Evolutionary conservation across 2,113 vertebrate genomes (phyloP).

Genomic region (Blennius ocellaris): DNA sequence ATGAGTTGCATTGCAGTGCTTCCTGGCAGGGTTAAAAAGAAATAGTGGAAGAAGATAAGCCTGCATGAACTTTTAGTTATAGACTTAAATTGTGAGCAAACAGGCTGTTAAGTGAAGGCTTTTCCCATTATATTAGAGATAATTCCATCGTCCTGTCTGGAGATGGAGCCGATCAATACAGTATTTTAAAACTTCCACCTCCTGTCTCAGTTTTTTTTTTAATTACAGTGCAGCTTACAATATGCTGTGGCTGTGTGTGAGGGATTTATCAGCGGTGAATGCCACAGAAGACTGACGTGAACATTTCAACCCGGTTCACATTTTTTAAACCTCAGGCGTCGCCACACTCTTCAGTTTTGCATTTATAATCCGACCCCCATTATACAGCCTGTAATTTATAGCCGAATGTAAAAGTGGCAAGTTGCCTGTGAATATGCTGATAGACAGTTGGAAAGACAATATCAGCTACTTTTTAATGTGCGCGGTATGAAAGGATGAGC

Average conservation of each 20-base stretch:
- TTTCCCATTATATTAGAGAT: constrained; percentile 15
- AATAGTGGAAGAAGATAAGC: not conserved
- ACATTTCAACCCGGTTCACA: constrained; percentile 9
- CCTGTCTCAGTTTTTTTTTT: constrained; percentile 42
- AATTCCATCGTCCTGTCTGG: constrained; percentile 15
- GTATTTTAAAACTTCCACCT: constrained; percentile 37
- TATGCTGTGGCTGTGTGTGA: constrained; percentile 8
- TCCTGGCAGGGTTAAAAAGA: not conserved
- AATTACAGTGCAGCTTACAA: constrained; percentile 14
- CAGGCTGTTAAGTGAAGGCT: constrained; percentile 11
- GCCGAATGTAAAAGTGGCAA: not conserved
- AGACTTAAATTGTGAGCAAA: not conserved
- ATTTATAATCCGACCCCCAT: not conserved
- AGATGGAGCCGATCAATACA: constrained; percentile 25
- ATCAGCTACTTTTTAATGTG: not conserved
- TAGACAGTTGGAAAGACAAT: too few species aligned
- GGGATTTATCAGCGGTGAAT: constrained; percentile 38
- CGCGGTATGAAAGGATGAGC: not conserved
- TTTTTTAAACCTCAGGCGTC: too few species aligned
- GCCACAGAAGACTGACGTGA: constrained; percentile 1
- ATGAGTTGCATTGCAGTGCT: not conserved
- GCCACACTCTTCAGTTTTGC: not conserved
- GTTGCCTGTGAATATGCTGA: not conserved
- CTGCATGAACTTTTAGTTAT: too few species aligned
- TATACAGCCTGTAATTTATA: not conserved